A percentile compares a stretch with the other conserved stretches of the same genome.
Evolutionary conservation across 1,140 invertebrate genomes (phyloP).

Genomic region (Scaptodrosophila lebanonensis): DNA sequence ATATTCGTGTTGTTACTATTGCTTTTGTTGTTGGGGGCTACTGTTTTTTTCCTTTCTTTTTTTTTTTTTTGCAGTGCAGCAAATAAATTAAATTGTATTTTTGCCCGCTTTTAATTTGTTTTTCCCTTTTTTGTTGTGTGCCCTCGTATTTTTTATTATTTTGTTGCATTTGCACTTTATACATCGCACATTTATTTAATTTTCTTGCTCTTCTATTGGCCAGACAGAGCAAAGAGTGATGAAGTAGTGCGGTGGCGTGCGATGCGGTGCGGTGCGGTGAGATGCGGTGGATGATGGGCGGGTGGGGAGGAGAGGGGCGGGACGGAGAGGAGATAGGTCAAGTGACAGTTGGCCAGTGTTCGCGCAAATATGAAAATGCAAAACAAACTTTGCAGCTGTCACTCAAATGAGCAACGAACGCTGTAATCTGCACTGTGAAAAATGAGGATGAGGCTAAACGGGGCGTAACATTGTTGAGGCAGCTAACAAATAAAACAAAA

Average conservation of each 20-base stretch:
- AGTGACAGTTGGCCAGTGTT: conserved; percentile 61
- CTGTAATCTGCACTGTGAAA: conserved; percentile 60
- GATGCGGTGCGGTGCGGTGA: no score
- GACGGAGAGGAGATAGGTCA: conserved; percentile 53
- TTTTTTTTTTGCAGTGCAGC: conserved; percentile 42
- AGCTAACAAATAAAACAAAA: no score
- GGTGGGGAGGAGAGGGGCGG: neutral
- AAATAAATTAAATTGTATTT: conserved; percentile 74
- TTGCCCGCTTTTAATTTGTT: conserved; percentile 72
- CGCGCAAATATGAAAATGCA: conserved; percentile 71
- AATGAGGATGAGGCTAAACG: conserved; percentile 60
- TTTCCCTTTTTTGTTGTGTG: conserved; percentile 47
- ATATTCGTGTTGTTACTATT: conserved; percentile 39
- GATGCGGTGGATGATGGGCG: no score
- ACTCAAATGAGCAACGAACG: conserved; percentile 67
- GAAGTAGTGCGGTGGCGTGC: no score
- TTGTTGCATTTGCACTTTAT: conserved; percentile 58
- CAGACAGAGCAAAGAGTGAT: no score
- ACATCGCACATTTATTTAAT: conserved; percentile 65
- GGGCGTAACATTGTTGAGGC: conserved; percentile 51
- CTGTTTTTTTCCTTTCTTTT: conserved; percentile 25
- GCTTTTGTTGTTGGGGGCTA: conserved; percentile 26
- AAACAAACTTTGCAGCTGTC: conserved; percentile 74
- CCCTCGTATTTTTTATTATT: neutral
- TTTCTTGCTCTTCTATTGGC: conserved; percentile 64